Conservation (phyloP, 2,113 vertebrate species). For the Neolamprologus variostigma region DNA sequence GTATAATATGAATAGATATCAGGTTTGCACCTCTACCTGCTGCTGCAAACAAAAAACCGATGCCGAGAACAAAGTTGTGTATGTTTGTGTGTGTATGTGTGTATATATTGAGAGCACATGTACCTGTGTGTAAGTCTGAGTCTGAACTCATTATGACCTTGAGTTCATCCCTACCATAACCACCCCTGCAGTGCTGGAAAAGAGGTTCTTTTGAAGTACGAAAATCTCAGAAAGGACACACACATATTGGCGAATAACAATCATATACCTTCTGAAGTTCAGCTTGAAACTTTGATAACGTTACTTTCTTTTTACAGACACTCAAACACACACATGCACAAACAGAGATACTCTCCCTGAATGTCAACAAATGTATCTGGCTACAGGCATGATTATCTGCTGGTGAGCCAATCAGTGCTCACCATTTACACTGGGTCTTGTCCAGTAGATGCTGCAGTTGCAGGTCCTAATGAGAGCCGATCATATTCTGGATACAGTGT, state of each 20-base stretch:
- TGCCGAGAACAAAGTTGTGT: background rate
- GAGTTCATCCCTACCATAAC: background rate
- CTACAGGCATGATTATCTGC: background rate
- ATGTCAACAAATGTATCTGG: background rate
- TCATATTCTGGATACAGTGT: background rate
- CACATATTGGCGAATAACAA: slow-evolving; percentile 6
- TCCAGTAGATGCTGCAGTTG: background rate
- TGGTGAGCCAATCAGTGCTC: background rate
- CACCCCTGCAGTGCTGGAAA: slow-evolving; percentile 6
- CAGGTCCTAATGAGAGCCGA: background rate
- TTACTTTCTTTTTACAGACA: background rate
- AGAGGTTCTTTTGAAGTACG: slow-evolving; percentile 31
- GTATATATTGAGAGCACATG: background rate
- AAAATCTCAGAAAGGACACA: slow-evolving; percentile 24
- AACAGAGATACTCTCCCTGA: background rate
- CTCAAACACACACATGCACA: background rate
- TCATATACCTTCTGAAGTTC: slow-evolving; percentile 1
- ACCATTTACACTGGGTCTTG: background rate
- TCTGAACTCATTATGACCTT: background rate
- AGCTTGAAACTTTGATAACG: background rate
- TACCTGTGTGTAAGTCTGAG: background rate
- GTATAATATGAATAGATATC: background rate
- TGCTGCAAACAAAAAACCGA: background rate
- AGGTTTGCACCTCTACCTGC: background rate
- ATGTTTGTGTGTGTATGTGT: background rate